These are phyloP conservation scores for Hydropotes inermis DNA, from an alignment of 2,113 vertebrate genomes.

Conservation along the genomic window DNA sequence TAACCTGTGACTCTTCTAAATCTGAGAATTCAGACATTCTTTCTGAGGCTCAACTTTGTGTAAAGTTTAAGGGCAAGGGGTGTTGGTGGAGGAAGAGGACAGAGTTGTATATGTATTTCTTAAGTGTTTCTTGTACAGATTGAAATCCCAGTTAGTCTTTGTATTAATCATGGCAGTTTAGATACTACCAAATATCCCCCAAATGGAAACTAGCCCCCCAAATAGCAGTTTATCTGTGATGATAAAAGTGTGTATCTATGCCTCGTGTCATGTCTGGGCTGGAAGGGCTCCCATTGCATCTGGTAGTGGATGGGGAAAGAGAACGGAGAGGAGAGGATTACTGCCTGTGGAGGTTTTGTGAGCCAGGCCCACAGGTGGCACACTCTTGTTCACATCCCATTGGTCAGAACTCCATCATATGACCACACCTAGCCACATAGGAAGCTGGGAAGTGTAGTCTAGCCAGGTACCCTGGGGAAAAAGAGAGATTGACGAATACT, in stretches of 20 bases:
- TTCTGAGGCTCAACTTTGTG: not conserved
- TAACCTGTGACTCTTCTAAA: not conserved
- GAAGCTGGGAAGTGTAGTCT: not conserved
- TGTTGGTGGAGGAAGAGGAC: not conserved
- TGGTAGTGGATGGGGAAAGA: not conserved
- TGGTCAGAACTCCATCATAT: not conserved
- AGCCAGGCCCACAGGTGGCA: not conserved
- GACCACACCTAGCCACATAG: not conserved
- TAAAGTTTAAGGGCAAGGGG: not conserved
- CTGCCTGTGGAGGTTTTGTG: not conserved
- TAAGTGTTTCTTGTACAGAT: not conserved
- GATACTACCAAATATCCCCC: not conserved
- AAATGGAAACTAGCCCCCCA: not conserved
- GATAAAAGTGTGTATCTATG: not conserved
- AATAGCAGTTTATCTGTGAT: not conserved
- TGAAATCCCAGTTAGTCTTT: conserved; percentile 5
- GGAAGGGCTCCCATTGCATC: not conserved
- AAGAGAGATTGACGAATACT: not conserved
- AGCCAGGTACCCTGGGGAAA: not conserved
- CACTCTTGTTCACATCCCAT: not conserved
- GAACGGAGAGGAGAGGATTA: not conserved
- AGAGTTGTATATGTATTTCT: not conserved
- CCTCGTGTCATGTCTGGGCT: not conserved
- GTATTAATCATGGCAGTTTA: not conserved
- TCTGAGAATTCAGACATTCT: not conserved